These are phyloP conservation scores for Chymomyza costata DNA, from an alignment of 1,140 invertebrate genomes.

Conservation along the genomic window DNA sequence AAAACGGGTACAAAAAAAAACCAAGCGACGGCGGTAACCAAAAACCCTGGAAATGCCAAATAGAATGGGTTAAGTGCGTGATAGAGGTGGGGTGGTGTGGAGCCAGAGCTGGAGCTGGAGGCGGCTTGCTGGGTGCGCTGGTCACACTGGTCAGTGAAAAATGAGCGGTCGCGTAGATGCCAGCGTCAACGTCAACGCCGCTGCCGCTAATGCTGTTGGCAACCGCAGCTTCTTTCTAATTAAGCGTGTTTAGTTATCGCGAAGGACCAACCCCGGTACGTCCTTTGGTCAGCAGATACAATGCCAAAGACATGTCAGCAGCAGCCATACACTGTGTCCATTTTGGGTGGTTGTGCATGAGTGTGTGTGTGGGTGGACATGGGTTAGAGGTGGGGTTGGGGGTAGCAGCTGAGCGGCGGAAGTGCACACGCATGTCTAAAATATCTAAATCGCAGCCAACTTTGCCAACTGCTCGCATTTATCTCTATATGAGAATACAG, in stretches of 20 bases:
- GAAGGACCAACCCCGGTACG: constrained; percentile 17
- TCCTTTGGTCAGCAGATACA: constrained; percentile 36
- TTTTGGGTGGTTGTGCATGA: not conserved
- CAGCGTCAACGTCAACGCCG: not conserved
- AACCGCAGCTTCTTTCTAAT: constrained; percentile 67
- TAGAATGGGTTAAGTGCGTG: no score
- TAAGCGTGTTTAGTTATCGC: constrained; percentile 65
- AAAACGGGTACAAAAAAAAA: no score
- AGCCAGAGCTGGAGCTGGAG: not conserved
- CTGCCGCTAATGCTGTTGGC: constrained; percentile 2
- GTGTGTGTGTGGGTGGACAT: not conserved
- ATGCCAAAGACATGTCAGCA: constrained; percentile 44
- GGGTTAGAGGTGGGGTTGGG: not conserved
- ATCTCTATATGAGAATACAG: constrained; percentile 32
- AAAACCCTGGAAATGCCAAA: not conserved
- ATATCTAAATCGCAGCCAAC: constrained; percentile 71
- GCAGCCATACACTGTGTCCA: constrained; percentile 21
- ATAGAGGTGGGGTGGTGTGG: not conserved
- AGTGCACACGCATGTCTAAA: constrained; percentile 59
- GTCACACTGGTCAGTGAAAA: constrained; percentile 51
- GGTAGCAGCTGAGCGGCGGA: constrained; percentile 3
- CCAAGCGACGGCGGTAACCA: no score
- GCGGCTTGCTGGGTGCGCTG: not conserved
- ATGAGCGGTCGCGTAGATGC: constrained; percentile 45
- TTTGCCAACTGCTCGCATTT: constrained; percentile 40